Base-by-base conservation (phyloP, 2,888 invertebrate species). In the Lycophotia porphyrea region DNA sequence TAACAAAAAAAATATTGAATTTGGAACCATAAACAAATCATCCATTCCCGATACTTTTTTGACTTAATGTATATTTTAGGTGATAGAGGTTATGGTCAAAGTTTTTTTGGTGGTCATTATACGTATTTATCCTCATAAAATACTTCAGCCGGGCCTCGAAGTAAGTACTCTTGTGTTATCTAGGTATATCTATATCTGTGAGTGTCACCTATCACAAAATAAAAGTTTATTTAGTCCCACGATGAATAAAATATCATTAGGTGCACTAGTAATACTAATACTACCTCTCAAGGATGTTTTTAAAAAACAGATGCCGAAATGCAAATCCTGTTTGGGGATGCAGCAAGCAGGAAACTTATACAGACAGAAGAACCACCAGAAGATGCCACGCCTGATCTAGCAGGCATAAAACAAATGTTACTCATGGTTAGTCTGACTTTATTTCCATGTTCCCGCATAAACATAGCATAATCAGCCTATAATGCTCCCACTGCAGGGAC, bases 341-440 rank as follows among this genome's bases (percentile, higher is more conserved):
- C 39, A 9, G n/a, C 52, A 4, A 52, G 42, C 24, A 68, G 71
- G 7, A 75, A 44, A 24, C 1, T 31, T 1, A 3, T 47, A 4
- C 64, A 58, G 3, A 8, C 36, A 4, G 80, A 74, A 1, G 68
- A n/a, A n/a, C n/a, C n/a, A n/a, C n/a, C n/a, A n/a, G n/a, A 52
- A 3, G 63, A 44, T n/a, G n/a, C 8, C 5, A 75, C 76, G 3
- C 95, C 95, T 0, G 94, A 95, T 70, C 84, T 94, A 44, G 58
- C 63, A 0, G 95, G 94, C 11, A 95, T 95, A 52, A 88, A 87
- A 2, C 47, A 91, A 9, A 91, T 94, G 92, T 21, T 95, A 42
- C 84, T 91, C 39, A 90, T 93, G 93, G 95, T 95, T 81, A 92
- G 92, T 81, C 21, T 31, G 34, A 34, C 34, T 60, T 60, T 34